Conservation (phyloP, 2,888 invertebrate genomes). For the Rhagonycha lutea region DNA sequence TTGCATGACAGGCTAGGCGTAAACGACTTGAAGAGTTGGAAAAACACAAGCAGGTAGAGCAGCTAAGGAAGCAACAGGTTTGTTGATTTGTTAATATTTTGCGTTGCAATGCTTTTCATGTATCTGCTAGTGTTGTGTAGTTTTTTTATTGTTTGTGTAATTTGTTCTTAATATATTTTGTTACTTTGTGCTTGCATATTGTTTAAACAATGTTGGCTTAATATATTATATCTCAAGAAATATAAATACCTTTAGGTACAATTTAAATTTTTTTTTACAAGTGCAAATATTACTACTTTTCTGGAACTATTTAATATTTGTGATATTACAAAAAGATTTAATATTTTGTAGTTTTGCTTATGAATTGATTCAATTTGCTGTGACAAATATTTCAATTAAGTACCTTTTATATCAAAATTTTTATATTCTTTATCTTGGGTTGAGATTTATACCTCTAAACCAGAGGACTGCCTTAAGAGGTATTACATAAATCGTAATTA, state of each 20-base stretch:
- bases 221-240: neutral
- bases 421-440: no score
- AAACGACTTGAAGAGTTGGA: conserved; percentile 85
- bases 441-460: no score
- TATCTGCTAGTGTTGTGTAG: neutral
- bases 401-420: no score
- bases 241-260: neutral
- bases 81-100: conserved; percentile 10
- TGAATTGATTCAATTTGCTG: neutral
- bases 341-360: neutral
- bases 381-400: no score
- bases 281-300: no score
- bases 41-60: conserved; percentile 82
- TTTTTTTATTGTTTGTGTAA: neutral
- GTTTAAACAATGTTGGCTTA: neutral
- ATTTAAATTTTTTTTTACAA: neutral
- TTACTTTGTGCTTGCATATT: neutral
- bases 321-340: neutral
- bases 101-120: neutral
- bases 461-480: no score
- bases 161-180: neutral
- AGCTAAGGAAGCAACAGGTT: conserved; percentile 86
- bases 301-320: no score
- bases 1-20: conserved; percentile 76
- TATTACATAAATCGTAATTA: no score